Conservation (phyloP, 2,888 invertebrate species). For the Neoaliturus tenellus region DNA sequence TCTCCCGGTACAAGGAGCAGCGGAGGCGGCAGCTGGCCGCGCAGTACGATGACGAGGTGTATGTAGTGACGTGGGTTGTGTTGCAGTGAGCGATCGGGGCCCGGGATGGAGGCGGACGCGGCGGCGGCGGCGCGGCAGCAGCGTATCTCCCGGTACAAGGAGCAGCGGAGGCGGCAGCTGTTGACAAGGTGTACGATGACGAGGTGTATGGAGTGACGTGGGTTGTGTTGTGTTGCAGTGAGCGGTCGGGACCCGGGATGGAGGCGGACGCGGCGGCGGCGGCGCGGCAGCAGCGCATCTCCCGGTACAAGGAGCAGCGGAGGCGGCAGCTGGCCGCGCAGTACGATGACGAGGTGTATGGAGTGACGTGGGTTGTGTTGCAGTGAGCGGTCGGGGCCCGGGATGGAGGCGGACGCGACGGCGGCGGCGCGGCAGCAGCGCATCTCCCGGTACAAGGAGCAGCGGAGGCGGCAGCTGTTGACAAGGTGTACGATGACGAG, state of each 20-base stretch:
- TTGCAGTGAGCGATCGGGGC: constrained; percentile 46
- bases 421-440: constrained; percentile 71
- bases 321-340: constrained; percentile 81
- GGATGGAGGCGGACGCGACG: constrained; percentile 34
- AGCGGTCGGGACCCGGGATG: background rate
- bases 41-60: no score
- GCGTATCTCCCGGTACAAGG: constrained; percentile 83
- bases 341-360: no score
- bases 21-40: constrained; percentile 81
- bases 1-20: constrained; percentile 84
- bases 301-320: constrained; percentile 84
- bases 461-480: constrained; percentile 81
- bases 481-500: no score
- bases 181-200: background rate
- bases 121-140: constrained; percentile 70
- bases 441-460: constrained; percentile 84
- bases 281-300: constrained; percentile 74
- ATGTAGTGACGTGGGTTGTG: no score
- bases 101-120: constrained; percentile 35
- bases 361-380: background rate
- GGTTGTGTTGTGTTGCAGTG: constrained; percentile 32
- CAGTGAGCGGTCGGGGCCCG: constrained; percentile 39
- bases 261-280: constrained; percentile 19
- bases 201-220: no score
- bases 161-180: constrained; percentile 82